phyloP scores from a whole-genome alignment of 2,797 vertebrate genomes.

The Antrozous pallidus region DNA sequence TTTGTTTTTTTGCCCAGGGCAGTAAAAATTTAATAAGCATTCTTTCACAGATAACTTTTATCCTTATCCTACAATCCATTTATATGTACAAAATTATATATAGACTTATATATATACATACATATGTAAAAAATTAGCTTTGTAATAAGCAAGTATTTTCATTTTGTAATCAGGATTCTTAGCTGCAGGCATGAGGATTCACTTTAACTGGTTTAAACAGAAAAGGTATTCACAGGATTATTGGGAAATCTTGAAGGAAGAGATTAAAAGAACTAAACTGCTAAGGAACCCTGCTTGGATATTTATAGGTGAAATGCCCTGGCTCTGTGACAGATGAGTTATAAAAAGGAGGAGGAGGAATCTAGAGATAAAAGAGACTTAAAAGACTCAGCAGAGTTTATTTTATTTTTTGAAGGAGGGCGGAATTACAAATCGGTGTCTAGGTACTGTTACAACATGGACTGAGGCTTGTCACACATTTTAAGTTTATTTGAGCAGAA shows the following conservation, averaged over 20 bases:
- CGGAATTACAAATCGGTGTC: neutral
- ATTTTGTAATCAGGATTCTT: neutral
- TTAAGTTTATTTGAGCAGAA: constrained; percentile 2
- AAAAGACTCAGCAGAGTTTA: neutral
- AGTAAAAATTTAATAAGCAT: neutral
- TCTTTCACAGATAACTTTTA: neutral
- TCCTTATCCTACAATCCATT: neutral
- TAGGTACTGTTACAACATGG: neutral
- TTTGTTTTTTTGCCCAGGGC: neutral
- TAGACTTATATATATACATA: neutral
- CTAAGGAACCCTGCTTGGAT: neutral
- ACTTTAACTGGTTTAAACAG: neutral
- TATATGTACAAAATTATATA: neutral
- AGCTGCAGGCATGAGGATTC: neutral
- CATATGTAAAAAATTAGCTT: neutral
- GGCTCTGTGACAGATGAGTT: neutral
- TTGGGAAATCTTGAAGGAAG: neutral
- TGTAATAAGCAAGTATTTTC: neutral
- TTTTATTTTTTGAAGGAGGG: neutral
- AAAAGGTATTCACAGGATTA: neutral
- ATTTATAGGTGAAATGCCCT: neutral
- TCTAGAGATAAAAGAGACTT: neutral
- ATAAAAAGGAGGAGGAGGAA: neutral
- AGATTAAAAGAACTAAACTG: neutral
- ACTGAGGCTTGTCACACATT: neutral